phyloP scores from a whole-genome alignment of 1,140 invertebrate species.

The Drosophila kurseongensis region DNA sequence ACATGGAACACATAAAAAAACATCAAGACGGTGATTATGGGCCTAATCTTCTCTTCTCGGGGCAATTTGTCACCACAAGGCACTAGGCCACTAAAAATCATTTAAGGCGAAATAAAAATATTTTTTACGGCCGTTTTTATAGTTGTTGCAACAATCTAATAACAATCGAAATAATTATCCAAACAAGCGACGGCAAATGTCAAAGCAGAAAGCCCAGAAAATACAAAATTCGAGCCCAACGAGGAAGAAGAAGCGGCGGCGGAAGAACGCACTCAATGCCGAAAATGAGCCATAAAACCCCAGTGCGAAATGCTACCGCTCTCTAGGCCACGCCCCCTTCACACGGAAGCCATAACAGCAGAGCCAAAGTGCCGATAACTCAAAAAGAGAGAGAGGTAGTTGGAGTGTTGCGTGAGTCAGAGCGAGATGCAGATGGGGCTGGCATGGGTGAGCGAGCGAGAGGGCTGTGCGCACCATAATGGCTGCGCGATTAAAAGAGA shows the following conservation, averaged over 20 bases:
- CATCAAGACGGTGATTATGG: slow-evolving; percentile 69
- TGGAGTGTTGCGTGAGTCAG: slow-evolving; percentile 2
- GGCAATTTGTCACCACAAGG: slow-evolving; percentile 76
- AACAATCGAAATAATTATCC: slow-evolving; percentile 84
- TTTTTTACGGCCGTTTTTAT: slow-evolving; percentile 83
- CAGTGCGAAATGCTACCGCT: slow-evolving; percentile 68
- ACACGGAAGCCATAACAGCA: slow-evolving; percentile 84
- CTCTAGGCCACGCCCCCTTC: slow-evolving; percentile 69
- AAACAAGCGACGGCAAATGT: slow-evolving; percentile 75
- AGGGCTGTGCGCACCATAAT: slow-evolving; percentile 64
- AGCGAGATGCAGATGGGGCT: slow-evolving; percentile 26
- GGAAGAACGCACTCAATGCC: slow-evolving; percentile 29
- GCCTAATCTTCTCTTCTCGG: slow-evolving; percentile 62
- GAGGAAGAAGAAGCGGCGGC: slow-evolving; percentile 22
- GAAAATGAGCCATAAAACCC: slow-evolving; percentile 83
- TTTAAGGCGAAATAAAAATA: slow-evolving; percentile 83
- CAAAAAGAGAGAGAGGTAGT: slow-evolving; percentile 60
- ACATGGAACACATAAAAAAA: slow-evolving; percentile 16
- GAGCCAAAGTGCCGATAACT: slow-evolving; percentile 78
- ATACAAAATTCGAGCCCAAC: slow-evolving; percentile 15
- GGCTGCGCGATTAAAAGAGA: slow-evolving; percentile 58
- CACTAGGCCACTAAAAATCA: slow-evolving; percentile 79
- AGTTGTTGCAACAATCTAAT: slow-evolving; percentile 84
- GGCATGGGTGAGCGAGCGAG: slow-evolving; percentile 30
- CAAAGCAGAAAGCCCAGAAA: slow-evolving; percentile 39